Base-by-base conservation (phyloP, 1,140 invertebrate species). In the Psix sp. region DNA sequence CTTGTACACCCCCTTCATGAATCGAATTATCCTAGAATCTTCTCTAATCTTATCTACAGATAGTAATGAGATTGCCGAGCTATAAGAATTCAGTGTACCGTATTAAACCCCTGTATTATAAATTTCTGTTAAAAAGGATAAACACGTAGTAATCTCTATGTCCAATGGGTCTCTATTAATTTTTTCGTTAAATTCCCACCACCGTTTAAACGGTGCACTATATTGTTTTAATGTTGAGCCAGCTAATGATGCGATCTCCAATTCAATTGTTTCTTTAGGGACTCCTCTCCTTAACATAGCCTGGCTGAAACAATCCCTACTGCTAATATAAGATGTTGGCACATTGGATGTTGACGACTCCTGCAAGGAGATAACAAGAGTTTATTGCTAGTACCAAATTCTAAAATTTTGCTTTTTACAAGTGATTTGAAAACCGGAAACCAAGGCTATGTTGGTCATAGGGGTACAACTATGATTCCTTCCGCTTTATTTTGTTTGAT, bases 1-100 rank as follows among this genome's bases (percentile, higher is more conserved):
- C 13, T 51, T 48, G 48, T 59, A 76, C 1, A 35, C 26, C 0
- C 63, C 74, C 26, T 66, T 70, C 17, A 76, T 36, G 26, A 68
- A 76, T n/a, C 68, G 26, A 29, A 42, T 33, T 33, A 66, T 35
- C 0, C 56, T 0, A 0, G 31, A 36, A 18, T 49, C 14, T 14
- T 52, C 24, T 14, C 33, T 42, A 1, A 66, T 15, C 11, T 54
- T 29, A n/a, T 43, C 13, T 3, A 1, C 14, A 0, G 62, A 17
- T 31, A 74, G 11, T 26, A 62, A 36, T 0, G 51, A 63, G 11
- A 63, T 45, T 6, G 62, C 62, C 5, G 52, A 57, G 42, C 54
- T 51, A 43, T 24, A 31, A 7, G 39, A 36, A 20, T 66, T 73
- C 0, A 73, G 13, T 5, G 45, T 51, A 2, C 38, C 46, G 17